Percentiles rank a stretch among this genome's conserved stretches.
Conservation (phyloP, 2,797 vertebrate genomes). For the Coilia nasus region DNA sequence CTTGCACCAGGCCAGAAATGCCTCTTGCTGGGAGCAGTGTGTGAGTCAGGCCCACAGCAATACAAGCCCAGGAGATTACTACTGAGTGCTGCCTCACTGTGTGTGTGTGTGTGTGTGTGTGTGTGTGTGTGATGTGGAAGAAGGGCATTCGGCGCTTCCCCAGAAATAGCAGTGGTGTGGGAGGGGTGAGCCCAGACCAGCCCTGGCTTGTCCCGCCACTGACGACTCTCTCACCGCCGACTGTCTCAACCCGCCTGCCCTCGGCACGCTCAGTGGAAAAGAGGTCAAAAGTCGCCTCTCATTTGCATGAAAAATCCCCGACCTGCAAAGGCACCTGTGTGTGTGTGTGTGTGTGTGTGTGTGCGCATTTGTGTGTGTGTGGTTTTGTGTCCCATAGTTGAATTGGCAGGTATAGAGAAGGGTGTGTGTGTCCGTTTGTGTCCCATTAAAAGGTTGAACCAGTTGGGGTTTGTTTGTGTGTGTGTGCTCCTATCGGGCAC, state of each 20-base stretch:
- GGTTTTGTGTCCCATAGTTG: background rate
- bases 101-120: no score
- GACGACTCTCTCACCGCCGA: background rate
- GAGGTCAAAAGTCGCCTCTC: background rate
- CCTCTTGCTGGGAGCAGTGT: background rate
- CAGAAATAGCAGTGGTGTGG: no score
- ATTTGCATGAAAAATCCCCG: constrained; percentile 8
- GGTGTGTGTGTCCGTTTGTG: background rate
- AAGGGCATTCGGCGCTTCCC: no score
- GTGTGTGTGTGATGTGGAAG: no score
- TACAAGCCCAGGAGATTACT: background rate
- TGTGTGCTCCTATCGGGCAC: background rate
- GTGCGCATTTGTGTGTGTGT: background rate
- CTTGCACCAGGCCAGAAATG: background rate
- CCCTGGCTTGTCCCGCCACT: background rate
- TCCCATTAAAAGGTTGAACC: background rate
- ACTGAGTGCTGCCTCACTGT: no score
- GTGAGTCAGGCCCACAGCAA: background rate
- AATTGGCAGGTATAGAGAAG: background rate
- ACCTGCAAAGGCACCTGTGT: background rate
- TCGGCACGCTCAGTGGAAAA: background rate
- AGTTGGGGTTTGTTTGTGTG: background rate
- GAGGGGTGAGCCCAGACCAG: background rate
- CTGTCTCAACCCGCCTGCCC: background rate
- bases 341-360: background rate